A percentile compares a stretch with the other conserved stretches of the same genome.
These are phyloP conservation scores for Campopleginae sp. DNA, from an alignment of 2,888 invertebrate species.

Conservation along the genomic window DNA sequence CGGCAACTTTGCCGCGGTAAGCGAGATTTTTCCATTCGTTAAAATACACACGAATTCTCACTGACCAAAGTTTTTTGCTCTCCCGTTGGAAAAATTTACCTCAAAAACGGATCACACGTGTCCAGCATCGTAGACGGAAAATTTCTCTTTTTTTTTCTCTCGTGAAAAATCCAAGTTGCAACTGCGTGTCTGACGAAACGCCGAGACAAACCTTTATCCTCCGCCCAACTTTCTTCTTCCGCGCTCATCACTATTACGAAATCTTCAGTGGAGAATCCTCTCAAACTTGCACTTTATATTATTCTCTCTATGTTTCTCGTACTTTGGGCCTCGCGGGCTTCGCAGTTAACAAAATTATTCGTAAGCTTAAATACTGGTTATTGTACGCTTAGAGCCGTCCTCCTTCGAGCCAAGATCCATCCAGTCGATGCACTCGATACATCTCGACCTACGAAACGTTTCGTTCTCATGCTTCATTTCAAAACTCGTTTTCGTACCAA, in stretches of 20 bases:
- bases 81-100: conserved; percentile 19
- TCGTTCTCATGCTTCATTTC: background rate
- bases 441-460: background rate
- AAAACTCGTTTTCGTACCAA: background rate
- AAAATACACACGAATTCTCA: conserved; percentile 21
- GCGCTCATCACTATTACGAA: conserved; percentile 26
- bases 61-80: conserved; percentile 29
- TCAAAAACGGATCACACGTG: conserved; percentile 48
- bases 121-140: conserved; percentile 27
- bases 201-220: conserved; percentile 15
- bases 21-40: conserved; percentile 14
- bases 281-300: conserved; percentile 40
- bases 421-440: conserved; percentile 29
- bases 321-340: conserved; percentile 39
- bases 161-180: conserved; percentile 48
- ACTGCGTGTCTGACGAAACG: background rate
- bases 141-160: conserved; percentile 26
- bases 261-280: conserved; percentile 21
- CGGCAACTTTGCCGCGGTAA: conserved; percentile 40
- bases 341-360: conserved; percentile 65
- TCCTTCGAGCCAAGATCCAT: conserved; percentile 53
- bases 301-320: conserved; percentile 25
- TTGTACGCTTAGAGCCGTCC: conserved; percentile 72
- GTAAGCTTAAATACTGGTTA: conserved; percentile 73
- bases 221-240: conserved; percentile 9